Evolutionary conservation across 2,888 invertebrate genomes (phyloP).

Genomic region (Xestoiulus laeticollis): DNA sequence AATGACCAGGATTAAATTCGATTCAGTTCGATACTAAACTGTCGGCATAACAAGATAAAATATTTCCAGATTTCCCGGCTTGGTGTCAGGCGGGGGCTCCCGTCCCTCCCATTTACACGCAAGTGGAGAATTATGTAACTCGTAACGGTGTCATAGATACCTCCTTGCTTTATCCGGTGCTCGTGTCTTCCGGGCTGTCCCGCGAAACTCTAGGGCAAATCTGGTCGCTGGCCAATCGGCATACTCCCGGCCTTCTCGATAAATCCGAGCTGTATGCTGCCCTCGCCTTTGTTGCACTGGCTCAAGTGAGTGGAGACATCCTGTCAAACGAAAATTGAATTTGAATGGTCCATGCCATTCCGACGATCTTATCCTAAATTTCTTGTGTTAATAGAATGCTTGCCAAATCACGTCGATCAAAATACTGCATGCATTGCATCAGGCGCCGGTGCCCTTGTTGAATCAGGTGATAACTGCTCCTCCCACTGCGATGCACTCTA

Average conservation of each 20-base stretch:
- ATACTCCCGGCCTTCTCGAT: constrained; percentile 65
- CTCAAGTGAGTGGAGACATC: constrained; percentile 63
- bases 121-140: constrained; percentile 61
- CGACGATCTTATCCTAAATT: neutral
- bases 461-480: constrained; percentile 10
- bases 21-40: too few species aligned
- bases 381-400: constrained; percentile 49
- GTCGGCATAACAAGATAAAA: too few species aligned
- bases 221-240: constrained; percentile 66
- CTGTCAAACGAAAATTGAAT: constrained; percentile 16
- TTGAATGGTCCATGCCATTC: neutral
- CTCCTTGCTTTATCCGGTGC: constrained; percentile 65
- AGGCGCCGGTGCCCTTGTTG: constrained; percentile 51
- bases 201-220: constrained; percentile 65
- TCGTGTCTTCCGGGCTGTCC: constrained; percentile 65
- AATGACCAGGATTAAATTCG: neutral
- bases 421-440: constrained; percentile 51
- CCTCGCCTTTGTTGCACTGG: constrained; percentile 66
- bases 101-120: constrained; percentile 62
- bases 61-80: constrained; percentile 50
- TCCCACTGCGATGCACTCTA: neutral
- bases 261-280: constrained; percentile 65
- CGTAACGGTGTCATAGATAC: constrained; percentile 62
- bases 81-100: constrained; percentile 59
- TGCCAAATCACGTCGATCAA: constrained; percentile 50